Evolutionary conservation across 2,888 invertebrate genomes (phyloP).

Genomic region (Odontomyia ornata): DNA sequence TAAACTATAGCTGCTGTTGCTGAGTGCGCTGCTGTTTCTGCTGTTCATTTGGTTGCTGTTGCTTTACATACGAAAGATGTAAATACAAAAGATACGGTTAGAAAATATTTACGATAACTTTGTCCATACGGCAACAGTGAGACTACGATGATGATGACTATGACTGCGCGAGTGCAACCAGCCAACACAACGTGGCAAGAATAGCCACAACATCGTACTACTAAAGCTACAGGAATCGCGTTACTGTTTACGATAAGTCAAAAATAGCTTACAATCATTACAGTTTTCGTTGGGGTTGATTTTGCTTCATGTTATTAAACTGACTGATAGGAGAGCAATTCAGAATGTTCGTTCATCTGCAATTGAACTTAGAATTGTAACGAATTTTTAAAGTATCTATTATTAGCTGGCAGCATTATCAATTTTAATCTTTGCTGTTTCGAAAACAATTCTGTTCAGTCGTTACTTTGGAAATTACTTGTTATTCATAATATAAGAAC

Average conservation of each 20-base stretch:
- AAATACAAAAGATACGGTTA: conserved; percentile 44
- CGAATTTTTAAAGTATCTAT: too few species aligned
- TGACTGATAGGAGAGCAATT: too few species aligned
- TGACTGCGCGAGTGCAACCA: not conserved
- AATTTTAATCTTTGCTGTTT: too few species aligned
- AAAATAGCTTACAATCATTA: conserved; percentile 37
- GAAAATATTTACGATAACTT: conserved; percentile 22
- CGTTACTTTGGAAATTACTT: too few species aligned
- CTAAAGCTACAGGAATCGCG: not conserved
- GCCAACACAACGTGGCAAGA: conserved; percentile 10
- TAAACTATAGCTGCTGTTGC: not conserved
- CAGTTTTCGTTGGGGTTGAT: conserved; percentile 1
- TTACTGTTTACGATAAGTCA: conserved; percentile 34
- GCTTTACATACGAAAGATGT: conserved; percentile 7
- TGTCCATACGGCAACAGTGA: not conserved
- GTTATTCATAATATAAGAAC: too few species aligned
- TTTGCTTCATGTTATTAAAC: not conserved
- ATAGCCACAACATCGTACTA: conserved; percentile 2
- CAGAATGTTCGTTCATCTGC: too few species aligned
- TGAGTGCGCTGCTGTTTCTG: not conserved
- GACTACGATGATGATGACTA: not conserved
- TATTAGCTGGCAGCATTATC: too few species aligned
- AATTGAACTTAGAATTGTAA: too few species aligned
- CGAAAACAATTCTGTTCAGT: too few species aligned
- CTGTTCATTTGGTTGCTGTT: too few species aligned